A percentile compares a stretch with the other conserved stretches of the same genome.
Evolutionary conservation across 2,113 vertebrate genomes (phyloP).

Genomic region (Erpornis zantholeuca): DNA sequence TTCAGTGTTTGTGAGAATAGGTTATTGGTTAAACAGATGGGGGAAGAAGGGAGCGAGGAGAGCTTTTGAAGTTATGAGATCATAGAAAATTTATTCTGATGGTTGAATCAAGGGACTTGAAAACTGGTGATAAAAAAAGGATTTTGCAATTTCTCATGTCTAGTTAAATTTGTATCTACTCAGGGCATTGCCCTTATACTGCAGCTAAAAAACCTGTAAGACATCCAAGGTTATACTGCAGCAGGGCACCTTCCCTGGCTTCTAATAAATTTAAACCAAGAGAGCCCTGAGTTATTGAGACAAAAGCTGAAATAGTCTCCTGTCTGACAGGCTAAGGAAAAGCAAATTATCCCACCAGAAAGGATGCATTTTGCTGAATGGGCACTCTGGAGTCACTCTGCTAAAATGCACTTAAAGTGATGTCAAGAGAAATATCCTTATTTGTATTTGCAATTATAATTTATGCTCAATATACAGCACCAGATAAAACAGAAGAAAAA

Average conservation of each 20-base stretch:
- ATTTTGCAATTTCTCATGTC: slow-evolving; percentile 32
- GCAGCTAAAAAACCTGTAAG: slow-evolving; percentile 10
- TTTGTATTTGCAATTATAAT: not conserved
- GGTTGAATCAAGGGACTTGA: not conserved
- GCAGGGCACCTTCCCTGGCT: not conserved
- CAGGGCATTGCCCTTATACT: not conserved
- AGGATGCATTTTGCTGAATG: not conserved
- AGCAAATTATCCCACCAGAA: not conserved
- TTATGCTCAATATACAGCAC: not conserved
- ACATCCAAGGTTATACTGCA: slow-evolving; percentile 16
- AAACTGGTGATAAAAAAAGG: not conserved
- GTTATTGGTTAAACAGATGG: slow-evolving; percentile 35
- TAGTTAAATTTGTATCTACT: slow-evolving; percentile 35
- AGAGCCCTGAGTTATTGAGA: not conserved
- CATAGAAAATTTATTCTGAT: slow-evolving; percentile 40
- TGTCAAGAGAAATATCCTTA: not conserved
- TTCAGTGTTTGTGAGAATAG: slow-evolving; percentile 29
- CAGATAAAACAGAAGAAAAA: not conserved
- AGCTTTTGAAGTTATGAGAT: slow-evolving; percentile 38
- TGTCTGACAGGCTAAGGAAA: not conserved
- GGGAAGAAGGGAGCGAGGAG: not conserved
- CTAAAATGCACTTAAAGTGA: not conserved
- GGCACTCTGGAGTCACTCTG: not conserved
- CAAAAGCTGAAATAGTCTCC: not conserved
- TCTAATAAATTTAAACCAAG: slow-evolving; percentile 28